A percentile compares a stretch with the other conserved stretches of the same genome.
phyloP scores from a whole-genome alignment of 2,888 invertebrate genomes.

The Clepsis dumicolana region DNA sequence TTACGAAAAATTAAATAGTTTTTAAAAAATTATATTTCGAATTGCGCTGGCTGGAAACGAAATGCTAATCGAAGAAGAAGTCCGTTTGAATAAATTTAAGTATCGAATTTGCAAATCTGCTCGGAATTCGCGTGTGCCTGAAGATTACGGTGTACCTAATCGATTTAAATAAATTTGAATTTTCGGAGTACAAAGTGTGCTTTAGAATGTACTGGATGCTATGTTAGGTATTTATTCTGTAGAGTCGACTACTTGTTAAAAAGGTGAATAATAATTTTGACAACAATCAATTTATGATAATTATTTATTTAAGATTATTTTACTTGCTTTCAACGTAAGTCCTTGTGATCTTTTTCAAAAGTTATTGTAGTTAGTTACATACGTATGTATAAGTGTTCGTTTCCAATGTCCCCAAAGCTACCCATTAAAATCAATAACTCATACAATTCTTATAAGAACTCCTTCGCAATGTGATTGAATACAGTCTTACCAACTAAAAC shows the following conservation, averaged over 20 bases:
- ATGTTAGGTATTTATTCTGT: neutral
- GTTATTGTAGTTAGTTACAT: too few relatives aligned
- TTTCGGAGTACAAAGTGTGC: neutral
- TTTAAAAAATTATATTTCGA: conserved; percentile 46
- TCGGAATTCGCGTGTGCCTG: conserved; percentile 37
- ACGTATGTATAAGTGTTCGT: neutral
- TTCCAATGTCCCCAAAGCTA: neutral
- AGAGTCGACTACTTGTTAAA: too few relatives aligned
- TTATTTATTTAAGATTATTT: neutral
- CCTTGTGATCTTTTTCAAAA: too few relatives aligned
- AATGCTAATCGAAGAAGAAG: conserved; percentile 51
- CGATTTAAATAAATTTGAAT: conserved; percentile 24
- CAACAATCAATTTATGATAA: too few relatives aligned
- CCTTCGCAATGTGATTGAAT: neutral
- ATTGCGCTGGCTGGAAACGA: conserved; percentile 24
- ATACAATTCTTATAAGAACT: neutral
- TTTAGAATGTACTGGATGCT: neutral
- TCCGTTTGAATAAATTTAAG: conserved; percentile 64
- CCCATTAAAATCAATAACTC: neutral
- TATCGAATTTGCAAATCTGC: conserved; percentile 51
- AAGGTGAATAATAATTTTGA: too few relatives aligned
- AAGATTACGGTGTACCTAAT: conserved; percentile 20
- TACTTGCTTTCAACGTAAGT: too few relatives aligned
- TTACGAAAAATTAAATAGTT: conserved; percentile 52
- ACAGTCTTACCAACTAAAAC: neutral